Base-by-base conservation (phyloP, 2,888 invertebrate species). In the Trimorus sp. region DNA sequence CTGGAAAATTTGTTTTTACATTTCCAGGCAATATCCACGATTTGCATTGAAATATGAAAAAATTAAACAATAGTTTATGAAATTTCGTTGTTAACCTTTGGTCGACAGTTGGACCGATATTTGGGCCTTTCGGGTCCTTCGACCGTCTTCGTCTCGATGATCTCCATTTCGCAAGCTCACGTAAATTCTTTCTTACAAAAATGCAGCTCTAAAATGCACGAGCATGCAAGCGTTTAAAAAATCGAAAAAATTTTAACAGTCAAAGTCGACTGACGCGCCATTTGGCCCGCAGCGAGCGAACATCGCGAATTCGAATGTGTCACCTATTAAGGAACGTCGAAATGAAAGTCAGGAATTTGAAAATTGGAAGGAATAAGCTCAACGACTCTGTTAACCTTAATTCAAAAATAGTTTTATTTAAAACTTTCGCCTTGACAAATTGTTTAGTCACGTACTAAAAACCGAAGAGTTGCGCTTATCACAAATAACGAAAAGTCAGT, bases 381-480 rank as follows among this genome's bases (percentile, higher is more conserved):
- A 3, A 42, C 8, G 3, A 4, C 26, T 26, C 11, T 36, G 16
- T 65, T 65, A 51, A 51, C 63, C 63, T 66, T 66, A 54, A 75
- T 75, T 75, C 66, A 68, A 75, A 75, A 75, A 75, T 75, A 75
- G 66, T 75, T 66, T 59, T 65, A 75, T 68, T 76, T 58, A 49
- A 66, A 26, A 66, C 14, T 63, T 74, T 75, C 59, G 42, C 53
- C 42, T 59, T 75, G 74, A 75, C 74, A 66, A 75, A 42, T 59
- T 15, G 49, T 66, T 74, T 75, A 60, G 51, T 65, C 38, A 40
- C 37, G 37, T 51, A 74, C 73, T 73, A 73, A 73, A 73, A 73
- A 63, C 42, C 40, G 45, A 56, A 73, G 26, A 37, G 6, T 36
- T 51, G 51, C 16, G 59, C 48, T 71, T 70, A 49, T 59, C 62